Evolutionary conservation across 2,113 vertebrate species (phyloP).

Genomic region (Damaliscus lunatus): DNA sequence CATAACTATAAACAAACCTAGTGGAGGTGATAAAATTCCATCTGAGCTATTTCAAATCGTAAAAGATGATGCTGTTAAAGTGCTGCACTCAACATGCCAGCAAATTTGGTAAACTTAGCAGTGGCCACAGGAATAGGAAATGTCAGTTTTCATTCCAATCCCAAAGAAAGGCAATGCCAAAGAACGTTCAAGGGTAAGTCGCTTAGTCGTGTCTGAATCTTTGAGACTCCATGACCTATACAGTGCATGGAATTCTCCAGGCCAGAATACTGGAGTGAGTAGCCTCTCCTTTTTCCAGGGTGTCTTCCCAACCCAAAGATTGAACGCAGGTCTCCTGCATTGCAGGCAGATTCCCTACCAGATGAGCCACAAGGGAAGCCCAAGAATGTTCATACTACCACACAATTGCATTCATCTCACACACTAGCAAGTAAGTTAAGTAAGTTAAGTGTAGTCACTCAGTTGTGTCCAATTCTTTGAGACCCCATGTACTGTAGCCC

Average conservation of each 20-base stretch:
- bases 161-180: not conserved
- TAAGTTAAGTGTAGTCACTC: no score
- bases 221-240: not conserved
- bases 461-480: no score
- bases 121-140: not conserved
- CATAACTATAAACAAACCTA: not conserved
- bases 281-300: not conserved
- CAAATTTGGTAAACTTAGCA: not conserved
- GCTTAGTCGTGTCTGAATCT: not conserved
- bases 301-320: not conserved
- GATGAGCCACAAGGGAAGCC: not conserved
- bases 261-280: not conserved
- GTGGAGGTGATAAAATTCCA: not conserved
- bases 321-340: not conserved
- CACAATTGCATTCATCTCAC: not conserved
- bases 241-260: not conserved
- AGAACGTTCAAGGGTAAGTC: not conserved
- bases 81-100: not conserved
- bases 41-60: not conserved
- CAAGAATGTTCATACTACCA: not conserved
- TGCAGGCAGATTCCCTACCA: not conserved
- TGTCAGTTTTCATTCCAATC: not conserved
- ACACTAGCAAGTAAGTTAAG: not conserved
- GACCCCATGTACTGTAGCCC: no score
- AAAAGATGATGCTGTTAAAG: not conserved